Evolutionary conservation across 2,888 invertebrate genomes (phyloP).

Genomic region (Agriotes lineatus): DNA sequence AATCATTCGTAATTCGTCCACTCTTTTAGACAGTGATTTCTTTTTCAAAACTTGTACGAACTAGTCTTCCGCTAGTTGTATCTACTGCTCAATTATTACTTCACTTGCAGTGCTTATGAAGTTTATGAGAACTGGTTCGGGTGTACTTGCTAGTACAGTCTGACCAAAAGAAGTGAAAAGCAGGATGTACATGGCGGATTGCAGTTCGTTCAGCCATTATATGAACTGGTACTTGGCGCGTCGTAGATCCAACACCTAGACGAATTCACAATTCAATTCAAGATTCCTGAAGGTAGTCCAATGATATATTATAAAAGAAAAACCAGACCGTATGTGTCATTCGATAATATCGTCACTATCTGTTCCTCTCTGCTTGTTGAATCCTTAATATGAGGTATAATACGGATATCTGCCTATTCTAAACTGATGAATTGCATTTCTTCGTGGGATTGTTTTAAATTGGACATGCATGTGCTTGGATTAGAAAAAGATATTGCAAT

Average conservation of each 20-base stretch:
- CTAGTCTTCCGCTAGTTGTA: background rate
- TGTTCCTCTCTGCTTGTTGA: background rate
- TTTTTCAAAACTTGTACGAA: slow-evolving; percentile 7
- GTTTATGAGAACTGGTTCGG: background rate
- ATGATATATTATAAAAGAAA: background rate
- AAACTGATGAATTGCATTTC: background rate
- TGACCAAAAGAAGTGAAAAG: background rate
- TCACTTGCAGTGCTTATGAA: background rate
- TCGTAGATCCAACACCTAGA: background rate
- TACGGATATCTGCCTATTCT: background rate
- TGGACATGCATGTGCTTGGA: slow-evolving; percentile 1
- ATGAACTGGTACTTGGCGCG: background rate
- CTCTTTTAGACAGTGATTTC: background rate
- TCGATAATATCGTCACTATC: background rate
- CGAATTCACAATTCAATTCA: slow-evolving; percentile 3
- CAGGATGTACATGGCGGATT: background rate
- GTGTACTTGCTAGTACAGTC: slow-evolving; percentile 7
- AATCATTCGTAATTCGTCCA: slow-evolving; percentile 7
- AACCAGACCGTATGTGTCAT: background rate
- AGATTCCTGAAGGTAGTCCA: background rate
- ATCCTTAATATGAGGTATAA: background rate
- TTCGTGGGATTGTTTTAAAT: slow-evolving; percentile 3
- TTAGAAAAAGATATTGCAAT: background rate
- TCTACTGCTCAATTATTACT: slow-evolving; percentile 1
- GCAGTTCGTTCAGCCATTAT: slow-evolving; percentile 6